Percentiles rank a stretch among this genome's conserved stretches.
phyloP scores from a whole-genome alignment of 1,140 invertebrate genomes.

The Cyclargus thomasi region DNA sequence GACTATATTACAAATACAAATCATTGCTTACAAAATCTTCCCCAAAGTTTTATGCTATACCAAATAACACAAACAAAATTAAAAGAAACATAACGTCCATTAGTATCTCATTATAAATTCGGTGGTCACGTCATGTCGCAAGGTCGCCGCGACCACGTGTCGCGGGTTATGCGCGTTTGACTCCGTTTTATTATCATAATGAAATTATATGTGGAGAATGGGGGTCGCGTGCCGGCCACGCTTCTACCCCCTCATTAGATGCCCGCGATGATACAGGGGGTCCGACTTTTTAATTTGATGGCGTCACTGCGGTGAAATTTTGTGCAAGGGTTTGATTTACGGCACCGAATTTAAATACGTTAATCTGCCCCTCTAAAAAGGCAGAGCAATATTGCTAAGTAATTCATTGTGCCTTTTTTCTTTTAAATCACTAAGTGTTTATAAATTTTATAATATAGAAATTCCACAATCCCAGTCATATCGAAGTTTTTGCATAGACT shows the following conservation, averaged over 20 bases:
- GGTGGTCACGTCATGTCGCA: constrained; percentile 26
- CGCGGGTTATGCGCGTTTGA: constrained; percentile 58
- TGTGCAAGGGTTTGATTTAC: constrained; percentile 56
- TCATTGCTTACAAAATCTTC: no score
- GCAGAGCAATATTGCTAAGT: no score
- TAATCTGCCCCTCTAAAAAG: no score
- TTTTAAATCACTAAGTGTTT: no score
- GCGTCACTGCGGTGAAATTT: constrained; percentile 43
- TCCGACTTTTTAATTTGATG: constrained; percentile 68
- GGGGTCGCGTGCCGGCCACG: constrained; percentile 48
- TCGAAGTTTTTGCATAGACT: no score
- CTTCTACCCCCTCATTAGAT: constrained; percentile 54
- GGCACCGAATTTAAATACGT: constrained; percentile 20
- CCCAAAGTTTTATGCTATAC: no score
- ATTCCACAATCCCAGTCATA: no score
- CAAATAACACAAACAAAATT: no score
- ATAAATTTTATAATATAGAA: no score
- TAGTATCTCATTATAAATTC: neutral
- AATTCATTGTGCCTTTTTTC: no score
- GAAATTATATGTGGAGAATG: constrained; percentile 54
- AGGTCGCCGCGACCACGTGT: constrained; percentile 52
- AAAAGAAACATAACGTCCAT: neutral
- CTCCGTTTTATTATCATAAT: constrained; percentile 70
- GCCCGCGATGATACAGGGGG: constrained; percentile 48
- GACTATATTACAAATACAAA: no score